Base-by-base conservation (phyloP, 2,888 invertebrate species). In the Ornithoptera alexandrae region DNA sequence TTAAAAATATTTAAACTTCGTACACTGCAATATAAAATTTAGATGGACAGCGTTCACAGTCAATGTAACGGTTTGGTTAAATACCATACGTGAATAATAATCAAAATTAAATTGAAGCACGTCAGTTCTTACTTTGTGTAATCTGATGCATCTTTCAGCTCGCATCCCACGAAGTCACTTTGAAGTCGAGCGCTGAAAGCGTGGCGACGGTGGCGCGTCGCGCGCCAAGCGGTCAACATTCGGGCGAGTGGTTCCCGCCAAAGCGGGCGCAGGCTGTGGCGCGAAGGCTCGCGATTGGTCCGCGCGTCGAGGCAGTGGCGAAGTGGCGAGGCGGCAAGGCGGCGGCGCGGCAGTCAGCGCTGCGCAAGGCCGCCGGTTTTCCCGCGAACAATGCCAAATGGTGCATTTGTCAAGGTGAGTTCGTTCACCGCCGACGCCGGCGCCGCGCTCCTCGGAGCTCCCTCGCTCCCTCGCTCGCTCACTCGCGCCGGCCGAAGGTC, bases 341-440 rank as follows among this genome's bases (percentile, higher is more conserved):
- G 74, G 87, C 86, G 85, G 87, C 86, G 72, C 61, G 89, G 62
- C 39, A 58, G 87, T 86, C 74, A 87, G 87, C 87, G 85, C 85
- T 85, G 86, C 87, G 90, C 90, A 91, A 91, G 91, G 90, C 92
- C 90, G 90, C 88, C 88, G 90, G 90, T 92, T 92, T 92, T 91
- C 92, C 92, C 92, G 91, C 92, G 90, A 92, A 92, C 92, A 92
- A 92, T 92, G 92, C 92, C 92, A 91, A 92, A 92, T 92, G 92
- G 91, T 92, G 92, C 92, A 92, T 92, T 92, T 92, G 92, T 92
- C 92, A 92, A 92, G 92, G 92, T 91, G 89, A 92, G 92, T 91
- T 91, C 92, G 92, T 91, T 92, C 92, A 91, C 92, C 92, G 91
- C 83, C 87, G 90, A 86, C 90, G 90, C 88, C 84, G 83, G 84